Percentiles rank a stretch among this genome's conserved stretches.
phyloP scores from a whole-genome alignment of 2,888 invertebrate species.

The Pinctada fucata region DNA sequence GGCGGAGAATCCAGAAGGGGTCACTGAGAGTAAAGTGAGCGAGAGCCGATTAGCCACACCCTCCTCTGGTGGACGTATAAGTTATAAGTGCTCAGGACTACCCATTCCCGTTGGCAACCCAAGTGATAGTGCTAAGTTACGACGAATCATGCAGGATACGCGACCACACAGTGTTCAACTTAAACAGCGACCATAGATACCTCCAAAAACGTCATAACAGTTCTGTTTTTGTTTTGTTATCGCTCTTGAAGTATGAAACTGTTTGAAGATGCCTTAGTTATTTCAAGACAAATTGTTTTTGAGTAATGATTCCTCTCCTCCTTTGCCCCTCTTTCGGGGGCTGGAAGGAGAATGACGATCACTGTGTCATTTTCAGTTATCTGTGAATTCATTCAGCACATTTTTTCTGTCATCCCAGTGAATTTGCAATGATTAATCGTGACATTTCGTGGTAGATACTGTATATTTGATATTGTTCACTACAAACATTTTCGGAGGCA shows the following conservation, averaged over 20 bases:
- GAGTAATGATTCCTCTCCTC: no score
- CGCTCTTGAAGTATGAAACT: not conserved
- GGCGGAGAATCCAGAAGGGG: conserved; percentile 59
- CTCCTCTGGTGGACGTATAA: conserved; percentile 70
- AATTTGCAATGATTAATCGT: not conserved
- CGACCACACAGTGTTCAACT: conserved; percentile 41
- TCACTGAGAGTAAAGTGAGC: conserved; percentile 61
- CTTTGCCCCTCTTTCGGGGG: no score
- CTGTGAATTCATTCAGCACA: no score
- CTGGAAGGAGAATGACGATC: no score
- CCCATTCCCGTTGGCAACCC: conserved; percentile 68
- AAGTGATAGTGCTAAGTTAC: conserved; percentile 65
- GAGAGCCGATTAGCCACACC: conserved; percentile 70
- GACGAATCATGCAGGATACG: conserved; percentile 61
- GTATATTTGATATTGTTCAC: not conserved
- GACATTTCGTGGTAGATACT: not conserved
- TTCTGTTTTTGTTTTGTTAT: not conserved
- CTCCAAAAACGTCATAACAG: not conserved
- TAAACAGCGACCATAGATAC: conserved; percentile 38
- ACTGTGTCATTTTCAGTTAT: no score
- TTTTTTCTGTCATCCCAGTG: not conserved
- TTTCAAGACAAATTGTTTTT: no score
- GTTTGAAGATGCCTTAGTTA: no score
- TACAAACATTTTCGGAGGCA: no score
- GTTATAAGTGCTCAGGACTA: conserved; percentile 69